Evolutionary conservation across 2,113 vertebrate genomes (phyloP).

Genomic region (Girardinichthys multiradiatus): DNA sequence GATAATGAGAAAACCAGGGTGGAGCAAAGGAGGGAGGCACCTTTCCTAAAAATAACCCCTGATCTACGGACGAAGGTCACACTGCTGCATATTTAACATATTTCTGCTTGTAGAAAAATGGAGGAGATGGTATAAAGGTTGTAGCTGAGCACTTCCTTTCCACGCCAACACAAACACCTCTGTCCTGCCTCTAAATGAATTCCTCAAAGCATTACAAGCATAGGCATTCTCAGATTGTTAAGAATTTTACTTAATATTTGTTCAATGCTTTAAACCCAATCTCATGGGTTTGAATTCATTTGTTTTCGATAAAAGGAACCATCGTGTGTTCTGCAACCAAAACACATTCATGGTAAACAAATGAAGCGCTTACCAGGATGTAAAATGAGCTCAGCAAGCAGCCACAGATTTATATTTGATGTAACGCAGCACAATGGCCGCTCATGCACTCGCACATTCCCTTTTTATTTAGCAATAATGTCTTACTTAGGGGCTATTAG

Average conservation of each 20-base stretch:
- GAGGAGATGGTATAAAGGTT: slow-evolving; percentile 15
- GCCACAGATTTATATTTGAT: slow-evolving; percentile 27
- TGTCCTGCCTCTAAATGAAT: slow-evolving; percentile 18
- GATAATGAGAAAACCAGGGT: slow-evolving; percentile 48
- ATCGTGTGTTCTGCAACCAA: slow-evolving; percentile 5
- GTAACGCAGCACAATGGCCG: slow-evolving; percentile 29
- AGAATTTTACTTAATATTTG: neutral
- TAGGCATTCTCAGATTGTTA: neutral
- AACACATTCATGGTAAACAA: slow-evolving; percentile 13
- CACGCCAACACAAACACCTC: slow-evolving; percentile 41
- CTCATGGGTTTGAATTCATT: neutral
- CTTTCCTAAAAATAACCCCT: slow-evolving; percentile 70
- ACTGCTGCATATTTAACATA: slow-evolving; percentile 73
- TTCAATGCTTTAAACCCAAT: slow-evolving; percentile 3
- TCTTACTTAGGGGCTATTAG: slow-evolving; percentile 49
- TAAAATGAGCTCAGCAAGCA: slow-evolving; percentile 29
- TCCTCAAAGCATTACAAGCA: slow-evolving; percentile 23
- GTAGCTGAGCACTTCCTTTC: slow-evolving; percentile 29
- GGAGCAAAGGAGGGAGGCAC: slow-evolving; percentile 26
- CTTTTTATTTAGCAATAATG: slow-evolving; percentile 52
- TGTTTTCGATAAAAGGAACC: neutral
- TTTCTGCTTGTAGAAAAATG: slow-evolving; percentile 54
- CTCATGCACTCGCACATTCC: slow-evolving; percentile 36
- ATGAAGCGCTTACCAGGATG: neutral
- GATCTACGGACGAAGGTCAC: slow-evolving; percentile 58